Conservation (phyloP, 2,797 vertebrate species). For the Gambelia wislizenii region DNA sequence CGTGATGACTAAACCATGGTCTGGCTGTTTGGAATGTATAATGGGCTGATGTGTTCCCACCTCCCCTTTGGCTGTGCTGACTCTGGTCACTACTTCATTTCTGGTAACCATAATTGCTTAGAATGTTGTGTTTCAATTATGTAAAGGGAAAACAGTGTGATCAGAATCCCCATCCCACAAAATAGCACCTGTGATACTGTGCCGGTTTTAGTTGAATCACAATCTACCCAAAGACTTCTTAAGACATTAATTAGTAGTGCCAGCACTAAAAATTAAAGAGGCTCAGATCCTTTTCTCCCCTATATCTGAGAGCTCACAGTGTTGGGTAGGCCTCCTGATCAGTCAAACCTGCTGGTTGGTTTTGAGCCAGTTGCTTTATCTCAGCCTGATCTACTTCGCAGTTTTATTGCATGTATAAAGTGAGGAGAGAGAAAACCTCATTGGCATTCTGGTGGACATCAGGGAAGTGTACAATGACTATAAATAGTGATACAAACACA, state of each 20-base stretch:
- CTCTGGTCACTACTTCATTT: background rate
- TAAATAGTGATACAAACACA: background rate
- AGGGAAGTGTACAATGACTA: no score
- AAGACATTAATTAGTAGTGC: background rate
- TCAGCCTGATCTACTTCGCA: no score
- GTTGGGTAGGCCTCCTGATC: no score
- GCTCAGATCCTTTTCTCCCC: background rate
- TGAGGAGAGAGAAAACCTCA: no score
- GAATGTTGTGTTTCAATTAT: background rate
- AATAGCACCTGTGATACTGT: background rate
- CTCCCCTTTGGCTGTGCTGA: no score
- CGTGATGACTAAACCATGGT: background rate
- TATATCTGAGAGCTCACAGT: no score
- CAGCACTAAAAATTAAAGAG: background rate
- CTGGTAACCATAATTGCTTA: background rate
- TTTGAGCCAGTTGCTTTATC: no score
- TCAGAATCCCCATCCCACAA: background rate
- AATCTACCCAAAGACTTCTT: background rate
- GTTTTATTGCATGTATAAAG: no score
- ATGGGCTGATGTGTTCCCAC: background rate
- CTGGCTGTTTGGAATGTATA: background rate
- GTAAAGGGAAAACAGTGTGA: background rate
- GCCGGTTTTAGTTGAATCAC: background rate
- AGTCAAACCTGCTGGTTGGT: no score
- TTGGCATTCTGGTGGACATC: no score